Evolutionary conservation across 2,113 vertebrate genomes (phyloP), one percentile per base, ranked within the genome.

Genomic region (Geothlypis trichas): DNA sequence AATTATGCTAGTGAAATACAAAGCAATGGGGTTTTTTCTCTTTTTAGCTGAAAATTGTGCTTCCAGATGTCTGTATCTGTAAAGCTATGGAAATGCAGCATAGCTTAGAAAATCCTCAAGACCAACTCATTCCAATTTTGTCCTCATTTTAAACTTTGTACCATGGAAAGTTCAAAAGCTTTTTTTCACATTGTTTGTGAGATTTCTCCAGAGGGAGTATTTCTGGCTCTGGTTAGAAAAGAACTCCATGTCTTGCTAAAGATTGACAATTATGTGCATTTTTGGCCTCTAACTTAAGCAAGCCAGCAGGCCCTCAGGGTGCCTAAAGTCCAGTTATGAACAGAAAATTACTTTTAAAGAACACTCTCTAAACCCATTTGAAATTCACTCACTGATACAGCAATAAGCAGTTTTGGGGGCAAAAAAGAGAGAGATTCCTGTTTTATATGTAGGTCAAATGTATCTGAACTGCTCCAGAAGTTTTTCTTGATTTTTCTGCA

Each of bases 101-200:
- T 39, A 71, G 8, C 42, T 87, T 67, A 89, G 81, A 93, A 91
- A 89, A 91, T 62, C 31, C 27, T 90, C 35, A 75, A 75, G 66
- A 77, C 68, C 51, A 61, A 67, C 73, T 86, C 27, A 31, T 80
- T 90, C 71, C 62, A 61, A 27, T 92, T 87, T 91, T 97, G 80
- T 96, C 87, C 80, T 94, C 49, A 57, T 96, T 96, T 95, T 94
- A 94, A 95, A 90, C 83, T 97, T 94, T 83, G 83, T 91, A 83
- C 71, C 77, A 63, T 88, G 54, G 87, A 90, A 93, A 96, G 85
- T 95, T 96, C 76, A 95, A 92, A 96, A 94, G 58, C 30, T 84
- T 93, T 89, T 91, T 92, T 93, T 74, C 55, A 78, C 55, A 81
- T 77, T 95, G 72, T 93, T 95, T 91, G 62, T 91, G 83, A 92